Conservation (phyloP, 2,113 vertebrate genomes). For the Todiramphus chloris region DNA sequence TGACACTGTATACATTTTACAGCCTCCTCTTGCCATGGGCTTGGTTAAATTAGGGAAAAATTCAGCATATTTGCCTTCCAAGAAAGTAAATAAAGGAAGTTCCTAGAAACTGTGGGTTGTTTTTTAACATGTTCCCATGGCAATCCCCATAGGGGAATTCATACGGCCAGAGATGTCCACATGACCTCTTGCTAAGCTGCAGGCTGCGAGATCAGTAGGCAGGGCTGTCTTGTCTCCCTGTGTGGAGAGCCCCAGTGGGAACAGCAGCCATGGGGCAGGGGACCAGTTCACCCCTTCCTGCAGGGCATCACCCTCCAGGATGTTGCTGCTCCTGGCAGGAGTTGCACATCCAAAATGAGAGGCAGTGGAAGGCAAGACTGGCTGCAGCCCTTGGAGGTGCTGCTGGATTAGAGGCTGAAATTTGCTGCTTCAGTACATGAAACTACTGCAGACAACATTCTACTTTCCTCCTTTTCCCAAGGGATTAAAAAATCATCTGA, state of each 20-base stretch:
- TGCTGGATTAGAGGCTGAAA: background rate
- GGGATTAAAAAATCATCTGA: background rate
- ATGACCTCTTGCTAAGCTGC: background rate
- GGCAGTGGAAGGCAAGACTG: background rate
- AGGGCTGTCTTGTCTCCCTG: background rate
- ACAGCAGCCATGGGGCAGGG: fast-evolving
- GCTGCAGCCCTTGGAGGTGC: background rate
- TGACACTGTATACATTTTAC: background rate
- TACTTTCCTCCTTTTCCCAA: background rate
- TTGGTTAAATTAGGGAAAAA: background rate
- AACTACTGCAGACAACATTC: background rate
- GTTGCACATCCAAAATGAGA: background rate
- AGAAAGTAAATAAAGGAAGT: background rate
- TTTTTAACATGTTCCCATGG: background rate
- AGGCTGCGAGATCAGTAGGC: background rate
- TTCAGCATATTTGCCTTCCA: background rate
- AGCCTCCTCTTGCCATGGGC: background rate
- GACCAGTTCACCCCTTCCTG: background rate
- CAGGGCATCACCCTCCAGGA: background rate
- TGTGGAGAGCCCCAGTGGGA: background rate
- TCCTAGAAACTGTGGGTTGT: background rate
- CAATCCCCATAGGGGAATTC: background rate
- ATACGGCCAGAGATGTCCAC: background rate
- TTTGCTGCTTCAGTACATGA: background rate
- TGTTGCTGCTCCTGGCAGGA: background rate